phyloP scores from a whole-genome alignment of 2,113 vertebrate genomes.

The Reinhardtius hippoglossoides region DNA sequence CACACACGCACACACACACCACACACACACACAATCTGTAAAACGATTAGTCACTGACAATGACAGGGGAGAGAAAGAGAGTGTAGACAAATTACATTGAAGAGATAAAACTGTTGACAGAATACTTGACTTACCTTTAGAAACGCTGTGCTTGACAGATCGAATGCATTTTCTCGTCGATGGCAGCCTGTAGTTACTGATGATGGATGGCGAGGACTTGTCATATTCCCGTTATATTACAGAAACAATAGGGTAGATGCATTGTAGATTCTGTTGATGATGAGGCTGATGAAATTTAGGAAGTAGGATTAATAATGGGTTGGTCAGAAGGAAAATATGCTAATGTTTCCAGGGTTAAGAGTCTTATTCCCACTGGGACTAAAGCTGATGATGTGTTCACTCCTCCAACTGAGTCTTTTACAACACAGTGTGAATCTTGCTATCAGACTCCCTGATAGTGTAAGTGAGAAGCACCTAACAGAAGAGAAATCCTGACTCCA shows the following conservation, averaged over 20 bases:
- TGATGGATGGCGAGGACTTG: not conserved
- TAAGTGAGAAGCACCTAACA: too few relatives aligned
- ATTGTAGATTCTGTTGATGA: not conserved
- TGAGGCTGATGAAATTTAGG: not conserved
- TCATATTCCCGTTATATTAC: not conserved
- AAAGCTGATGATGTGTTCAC: too few relatives aligned
- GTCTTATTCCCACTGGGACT: too few relatives aligned
- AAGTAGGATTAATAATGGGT: not conserved
- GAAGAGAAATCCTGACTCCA: too few relatives aligned
- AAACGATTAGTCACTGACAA: not conserved
- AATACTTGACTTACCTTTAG: not conserved
- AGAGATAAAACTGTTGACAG: not conserved
- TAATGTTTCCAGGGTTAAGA: too few relatives aligned
- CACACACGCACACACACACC: not conserved
- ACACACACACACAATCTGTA: not conserved
- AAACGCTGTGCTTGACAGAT: not conserved
- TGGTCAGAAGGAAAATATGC: too few relatives aligned
- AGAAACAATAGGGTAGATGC: not conserved
- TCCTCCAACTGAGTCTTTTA: too few relatives aligned
- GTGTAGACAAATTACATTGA: not conserved
- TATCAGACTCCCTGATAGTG: too few relatives aligned
- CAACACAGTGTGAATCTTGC: too few relatives aligned
- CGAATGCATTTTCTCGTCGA: not conserved
- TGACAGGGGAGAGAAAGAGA: not conserved
- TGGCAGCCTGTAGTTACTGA: not conserved